These are phyloP conservation scores for Meleagris gallopavo DNA, from an alignment of 2,113 vertebrate species.

Conservation along the genomic window DNA sequence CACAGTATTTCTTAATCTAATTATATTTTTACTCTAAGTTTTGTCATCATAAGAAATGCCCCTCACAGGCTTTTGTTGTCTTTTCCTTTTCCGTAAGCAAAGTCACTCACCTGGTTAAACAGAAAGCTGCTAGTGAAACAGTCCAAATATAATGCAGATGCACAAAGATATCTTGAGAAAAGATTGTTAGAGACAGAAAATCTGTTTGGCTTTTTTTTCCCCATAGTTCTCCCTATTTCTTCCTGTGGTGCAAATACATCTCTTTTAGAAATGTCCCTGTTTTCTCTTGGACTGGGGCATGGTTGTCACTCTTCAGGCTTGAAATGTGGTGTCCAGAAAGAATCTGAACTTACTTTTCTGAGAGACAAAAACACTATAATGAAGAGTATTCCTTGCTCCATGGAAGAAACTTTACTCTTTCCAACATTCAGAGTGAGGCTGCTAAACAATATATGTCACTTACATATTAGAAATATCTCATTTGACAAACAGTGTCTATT, in stretches of 20 bases:
- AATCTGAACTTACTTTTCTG: neutral
- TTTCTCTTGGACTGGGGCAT: neutral
- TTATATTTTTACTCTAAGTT: neutral
- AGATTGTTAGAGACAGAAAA: neutral
- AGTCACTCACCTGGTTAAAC: conserved; percentile 41
- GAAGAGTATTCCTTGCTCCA: neutral
- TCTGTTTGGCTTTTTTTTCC: neutral
- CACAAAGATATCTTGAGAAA: neutral
- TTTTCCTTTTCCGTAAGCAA: conserved; percentile 25
- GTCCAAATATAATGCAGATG: conserved; percentile 32
- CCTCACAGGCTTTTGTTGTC: neutral
- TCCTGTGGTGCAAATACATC: neutral
- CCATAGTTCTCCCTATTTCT: neutral
- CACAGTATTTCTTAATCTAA: conserved; percentile 38
- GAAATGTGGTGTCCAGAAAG: neutral
- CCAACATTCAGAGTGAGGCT: neutral
- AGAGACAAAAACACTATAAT: neutral
- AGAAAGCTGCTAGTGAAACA: neutral
- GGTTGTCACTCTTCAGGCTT: neutral
- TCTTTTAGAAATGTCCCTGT: neutral
- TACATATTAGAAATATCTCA: neutral
- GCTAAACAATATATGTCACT: neutral
- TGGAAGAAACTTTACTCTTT: neutral
- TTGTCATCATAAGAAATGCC: neutral
- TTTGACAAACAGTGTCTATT: neutral